These are phyloP conservation scores for Pandemis cinnamomeana DNA, from an alignment of 2,888 invertebrate species.

Conservation along the genomic window DNA sequence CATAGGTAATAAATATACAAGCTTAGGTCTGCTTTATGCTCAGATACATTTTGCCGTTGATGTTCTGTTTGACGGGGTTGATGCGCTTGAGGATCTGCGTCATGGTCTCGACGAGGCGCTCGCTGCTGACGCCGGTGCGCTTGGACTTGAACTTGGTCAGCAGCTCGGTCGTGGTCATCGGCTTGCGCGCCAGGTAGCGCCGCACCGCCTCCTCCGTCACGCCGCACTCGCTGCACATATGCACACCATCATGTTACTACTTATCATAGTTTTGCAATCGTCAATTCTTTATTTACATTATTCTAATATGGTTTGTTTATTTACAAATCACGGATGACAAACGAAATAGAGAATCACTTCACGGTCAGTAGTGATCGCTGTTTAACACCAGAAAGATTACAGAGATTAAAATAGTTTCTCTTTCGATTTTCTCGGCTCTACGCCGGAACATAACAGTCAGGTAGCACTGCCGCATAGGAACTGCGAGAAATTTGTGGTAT, in stretches of 20 bases:
- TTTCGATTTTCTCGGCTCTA: too few relatives aligned
- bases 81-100: constrained; percentile 97
- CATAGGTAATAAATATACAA: background rate
- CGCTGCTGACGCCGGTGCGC: constrained; percentile 94
- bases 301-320: too few relatives aligned
- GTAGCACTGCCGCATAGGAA: too few relatives aligned
- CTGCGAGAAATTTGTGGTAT: too few relatives aligned
- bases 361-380: too few relatives aligned
- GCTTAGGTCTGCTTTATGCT: constrained; percentile 87
- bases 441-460: too few relatives aligned
- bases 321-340: too few relatives aligned
- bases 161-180: constrained; percentile 98
- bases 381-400: too few relatives aligned
- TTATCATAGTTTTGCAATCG: background rate
- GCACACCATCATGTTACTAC: background rate
- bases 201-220: constrained; percentile 98
- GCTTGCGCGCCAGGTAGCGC: constrained; percentile 97
- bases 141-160: constrained; percentile 98
- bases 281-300: too few relatives aligned
- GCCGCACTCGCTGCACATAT: constrained; percentile 88
- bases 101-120: constrained; percentile 96
- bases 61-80: constrained; percentile 95
- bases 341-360: too few relatives aligned
- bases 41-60: constrained; percentile 97
- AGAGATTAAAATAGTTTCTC: too few relatives aligned